Evolutionary conservation across 2,113 vertebrate genomes (phyloP).

Genomic region (Pomatorhinus ruficollis): DNA sequence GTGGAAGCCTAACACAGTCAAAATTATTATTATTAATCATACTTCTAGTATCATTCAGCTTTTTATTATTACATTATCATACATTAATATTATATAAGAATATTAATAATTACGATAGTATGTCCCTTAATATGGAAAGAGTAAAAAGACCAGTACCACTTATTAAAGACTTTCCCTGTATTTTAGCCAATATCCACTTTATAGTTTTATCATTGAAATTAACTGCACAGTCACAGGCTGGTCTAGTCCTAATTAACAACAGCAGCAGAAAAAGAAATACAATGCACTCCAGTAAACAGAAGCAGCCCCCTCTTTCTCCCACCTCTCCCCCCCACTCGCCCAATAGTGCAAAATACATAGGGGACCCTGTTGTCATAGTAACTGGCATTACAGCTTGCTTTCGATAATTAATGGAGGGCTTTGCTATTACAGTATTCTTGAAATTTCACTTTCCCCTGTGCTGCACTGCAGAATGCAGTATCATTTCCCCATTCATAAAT

Average conservation of each 20-base stretch:
- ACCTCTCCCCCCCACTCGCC: neutral
- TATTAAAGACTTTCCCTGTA: neutral
- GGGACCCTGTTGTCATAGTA: conserved; percentile 82
- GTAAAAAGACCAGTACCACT: neutral
- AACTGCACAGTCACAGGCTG: neutral
- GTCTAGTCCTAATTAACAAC: conserved; percentile 7
- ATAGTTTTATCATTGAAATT: neutral
- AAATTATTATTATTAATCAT: conserved; percentile 5
- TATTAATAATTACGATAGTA: neutral
- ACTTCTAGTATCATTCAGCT: neutral
- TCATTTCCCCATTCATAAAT: conserved; percentile 85
- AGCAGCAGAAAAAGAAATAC: conserved; percentile 52
- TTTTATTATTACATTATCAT: conserved; percentile 15
- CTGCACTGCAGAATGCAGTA: conserved; percentile 80
- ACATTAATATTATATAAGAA: conserved; percentile 31
- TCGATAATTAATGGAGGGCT: conserved; percentile 84
- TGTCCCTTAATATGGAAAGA: neutral
- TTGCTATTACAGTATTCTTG: conserved; percentile 78
- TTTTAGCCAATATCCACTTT: neutral
- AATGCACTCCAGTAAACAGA: conserved; percentile 32
- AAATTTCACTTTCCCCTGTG: conserved; percentile 73
- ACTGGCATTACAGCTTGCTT: conserved; percentile 76
- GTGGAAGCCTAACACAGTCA: neutral
- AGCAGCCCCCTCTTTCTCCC: neutral
- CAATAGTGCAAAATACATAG: conserved; percentile 63